Evolutionary conservation across 2,113 vertebrate species (phyloP).

Genomic region (Paracanthobrama guichenoti): DNA sequence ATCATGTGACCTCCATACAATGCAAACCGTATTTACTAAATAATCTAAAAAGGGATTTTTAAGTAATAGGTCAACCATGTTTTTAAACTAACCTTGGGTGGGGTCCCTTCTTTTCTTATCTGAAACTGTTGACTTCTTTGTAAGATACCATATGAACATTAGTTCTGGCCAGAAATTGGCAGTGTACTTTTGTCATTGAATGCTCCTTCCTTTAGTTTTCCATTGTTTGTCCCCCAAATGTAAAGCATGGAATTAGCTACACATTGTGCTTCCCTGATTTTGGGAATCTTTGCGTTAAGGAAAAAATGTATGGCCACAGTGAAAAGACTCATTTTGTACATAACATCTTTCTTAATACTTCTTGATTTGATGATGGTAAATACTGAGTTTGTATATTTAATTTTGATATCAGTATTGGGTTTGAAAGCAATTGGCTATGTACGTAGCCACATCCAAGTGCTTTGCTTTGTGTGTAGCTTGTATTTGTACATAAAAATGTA

Average conservation of each 20-base stretch:
- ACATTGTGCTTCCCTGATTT: slow-evolving; percentile 76
- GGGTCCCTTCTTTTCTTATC: slow-evolving; percentile 70
- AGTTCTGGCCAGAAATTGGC: slow-evolving; percentile 65
- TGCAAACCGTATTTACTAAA: slow-evolving; percentile 41
- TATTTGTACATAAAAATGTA: slow-evolving; percentile 94
- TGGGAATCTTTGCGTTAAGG: slow-evolving; percentile 76
- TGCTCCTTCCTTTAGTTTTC: slow-evolving; percentile 79
- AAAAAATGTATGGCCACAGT: slow-evolving; percentile 72
- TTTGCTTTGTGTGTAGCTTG: slow-evolving; percentile 98
- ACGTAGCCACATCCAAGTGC: slow-evolving; percentile 89
- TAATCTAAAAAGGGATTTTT: slow-evolving; percentile 57
- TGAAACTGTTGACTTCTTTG: slow-evolving; percentile 73
- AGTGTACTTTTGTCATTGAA: slow-evolving; percentile 76
- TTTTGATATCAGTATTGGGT: slow-evolving; percentile 89
- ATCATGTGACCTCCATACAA: slow-evolving; percentile 80
- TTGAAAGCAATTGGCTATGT: slow-evolving; percentile 88
- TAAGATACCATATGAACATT: slow-evolving; percentile 50
- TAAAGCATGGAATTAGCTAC: slow-evolving; percentile 81
- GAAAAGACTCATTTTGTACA: slow-evolving; percentile 82
- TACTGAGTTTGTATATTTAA: slow-evolving; percentile 90
- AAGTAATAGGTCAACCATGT: slow-evolving; percentile 38
- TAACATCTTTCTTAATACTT: slow-evolving; percentile 90
- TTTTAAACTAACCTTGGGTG: slow-evolving; percentile 69
- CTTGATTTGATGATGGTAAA: slow-evolving; percentile 85
- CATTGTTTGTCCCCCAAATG: slow-evolving; percentile 75